Conservation (phyloP, 2,888 invertebrate species). For the Cheilosia grossa region DNA sequence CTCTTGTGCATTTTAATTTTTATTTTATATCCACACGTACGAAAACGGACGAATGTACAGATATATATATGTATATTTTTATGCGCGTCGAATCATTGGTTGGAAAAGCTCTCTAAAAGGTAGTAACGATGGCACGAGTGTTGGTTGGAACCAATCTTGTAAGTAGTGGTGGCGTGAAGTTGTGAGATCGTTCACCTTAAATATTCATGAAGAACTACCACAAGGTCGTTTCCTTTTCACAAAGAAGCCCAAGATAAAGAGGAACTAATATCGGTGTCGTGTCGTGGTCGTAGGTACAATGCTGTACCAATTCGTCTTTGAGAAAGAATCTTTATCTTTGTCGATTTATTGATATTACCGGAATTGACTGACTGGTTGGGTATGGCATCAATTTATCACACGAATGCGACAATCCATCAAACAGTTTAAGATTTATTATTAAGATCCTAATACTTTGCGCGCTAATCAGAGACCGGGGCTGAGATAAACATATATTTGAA, state of each 20-base stretch:
- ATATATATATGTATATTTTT: conserved; percentile 25
- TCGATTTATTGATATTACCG: conserved; percentile 15
- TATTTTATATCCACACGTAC: conserved; percentile 52
- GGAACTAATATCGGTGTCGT: conserved; percentile 9
- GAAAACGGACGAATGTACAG: conserved; percentile 38
- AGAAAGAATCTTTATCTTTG: conserved; percentile 19
- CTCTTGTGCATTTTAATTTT: conserved; percentile 66
- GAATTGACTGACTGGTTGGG: neutral
- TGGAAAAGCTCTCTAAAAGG: conserved; percentile 61
- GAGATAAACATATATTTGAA: conserved; percentile 83
- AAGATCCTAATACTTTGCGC: conserved; percentile 87
- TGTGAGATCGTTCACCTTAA: conserved; percentile 82
- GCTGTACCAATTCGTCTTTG: conserved; percentile 34
- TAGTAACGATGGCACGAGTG: conserved; percentile 51
- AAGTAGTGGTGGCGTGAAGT: conserved; percentile 60
- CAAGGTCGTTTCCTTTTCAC: conserved; percentile 81
- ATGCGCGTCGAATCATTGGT: conserved; percentile 49
- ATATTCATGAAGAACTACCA: conserved; percentile 79
- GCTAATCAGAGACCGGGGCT: conserved; percentile 96
- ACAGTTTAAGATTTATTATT: conserved; percentile 27
- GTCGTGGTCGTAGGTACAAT: conserved; percentile 19
- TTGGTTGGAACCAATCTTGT: conserved; percentile 24
- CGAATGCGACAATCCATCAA: neutral
- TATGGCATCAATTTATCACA: neutral
- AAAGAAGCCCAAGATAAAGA: conserved; percentile 5